phyloP scores from a whole-genome alignment of 2,113 vertebrate species.

The Butorides virescens region DNA sequence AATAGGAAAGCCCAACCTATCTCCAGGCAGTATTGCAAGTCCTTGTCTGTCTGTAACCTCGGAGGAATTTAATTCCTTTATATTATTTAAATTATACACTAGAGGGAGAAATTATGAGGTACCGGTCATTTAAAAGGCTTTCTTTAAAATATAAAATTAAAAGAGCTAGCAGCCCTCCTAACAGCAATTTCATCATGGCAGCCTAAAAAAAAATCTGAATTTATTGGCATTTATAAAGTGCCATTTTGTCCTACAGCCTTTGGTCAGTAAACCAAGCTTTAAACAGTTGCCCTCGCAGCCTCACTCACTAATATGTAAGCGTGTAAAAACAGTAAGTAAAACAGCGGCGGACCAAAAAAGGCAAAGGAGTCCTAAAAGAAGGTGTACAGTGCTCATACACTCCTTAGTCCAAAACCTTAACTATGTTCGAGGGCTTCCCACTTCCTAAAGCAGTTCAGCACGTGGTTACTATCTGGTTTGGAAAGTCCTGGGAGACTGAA shows the following conservation, averaged over 20 bases:
- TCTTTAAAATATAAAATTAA: slow-evolving; percentile 17
- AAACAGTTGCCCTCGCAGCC: background rate
- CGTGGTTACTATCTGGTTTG: background rate
- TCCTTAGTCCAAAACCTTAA: slow-evolving; percentile 4
- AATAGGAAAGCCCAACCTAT: slow-evolving; percentile 40
- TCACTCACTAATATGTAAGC: background rate
- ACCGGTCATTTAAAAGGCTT: slow-evolving; percentile 30
- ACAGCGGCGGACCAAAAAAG: background rate
- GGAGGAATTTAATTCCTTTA: slow-evolving; percentile 36
- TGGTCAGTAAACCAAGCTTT: background rate
- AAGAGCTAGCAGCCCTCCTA: background rate
- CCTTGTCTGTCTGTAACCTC: slow-evolving; percentile 34
- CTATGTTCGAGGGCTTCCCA: background rate
- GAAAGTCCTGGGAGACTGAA: background rate
- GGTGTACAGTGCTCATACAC: background rate
- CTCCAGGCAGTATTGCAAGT: slow-evolving; percentile 42
- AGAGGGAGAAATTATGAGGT: slow-evolving; percentile 42
- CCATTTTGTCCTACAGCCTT: background rate
- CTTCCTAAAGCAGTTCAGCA: background rate
- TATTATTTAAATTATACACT: slow-evolving; percentile 62
- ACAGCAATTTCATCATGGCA: background rate
- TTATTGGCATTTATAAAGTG: background rate
- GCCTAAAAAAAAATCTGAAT: background rate
- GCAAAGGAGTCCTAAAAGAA: background rate
- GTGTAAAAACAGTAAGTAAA: background rate